Evolutionary conservation across 2,888 invertebrate species (phyloP), one percentile per base, ranked within the genome.

Genomic region (Athalia circularis): DNA sequence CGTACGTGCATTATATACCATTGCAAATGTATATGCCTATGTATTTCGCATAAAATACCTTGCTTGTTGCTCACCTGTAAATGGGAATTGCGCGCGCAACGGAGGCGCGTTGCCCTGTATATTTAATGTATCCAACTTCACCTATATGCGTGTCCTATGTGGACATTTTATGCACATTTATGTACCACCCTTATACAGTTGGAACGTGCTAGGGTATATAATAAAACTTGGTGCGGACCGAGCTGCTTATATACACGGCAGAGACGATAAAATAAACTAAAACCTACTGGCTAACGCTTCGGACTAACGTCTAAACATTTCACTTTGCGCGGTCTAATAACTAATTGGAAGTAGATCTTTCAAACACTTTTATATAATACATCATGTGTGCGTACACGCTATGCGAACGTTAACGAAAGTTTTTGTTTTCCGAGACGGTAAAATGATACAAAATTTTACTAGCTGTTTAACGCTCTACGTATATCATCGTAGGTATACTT

Each of bases 21-120:
- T 65, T 65, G 65, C n/a, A 65, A 65, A 65, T 65, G 47, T 65
- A 65, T 11, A 52, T 65, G 65, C 65, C 13, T 65, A 65, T 48
- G n/a, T 64, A 29, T 29, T 29, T 29, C 1, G 29, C 29, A 29
- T 29, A 29, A 29, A 29, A 29, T 29, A 29, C 29, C 29, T 29
- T 48, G 65, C 65, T 65, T 65, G 65, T 65, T 65, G 65, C 65
- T 47, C 9, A 13, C 48, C 59, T 65, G 48, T 65, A 65, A 65
- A 48, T 65, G 0, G 9, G 11, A 9, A 3, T 43, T n/a, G 9
- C 61, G 15, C 11, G 43, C 62, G 29, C 9, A 29, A 62, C 62
- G 13, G 43, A 4, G 8, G 61, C 62, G 62, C 62, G 15, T 15
- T 29, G 29, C 3, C 29, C 62, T 62, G 62, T 62, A 62, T 62